Conservation (phyloP, 2,113 vertebrate genomes). For the Motacilla alba region DNA sequence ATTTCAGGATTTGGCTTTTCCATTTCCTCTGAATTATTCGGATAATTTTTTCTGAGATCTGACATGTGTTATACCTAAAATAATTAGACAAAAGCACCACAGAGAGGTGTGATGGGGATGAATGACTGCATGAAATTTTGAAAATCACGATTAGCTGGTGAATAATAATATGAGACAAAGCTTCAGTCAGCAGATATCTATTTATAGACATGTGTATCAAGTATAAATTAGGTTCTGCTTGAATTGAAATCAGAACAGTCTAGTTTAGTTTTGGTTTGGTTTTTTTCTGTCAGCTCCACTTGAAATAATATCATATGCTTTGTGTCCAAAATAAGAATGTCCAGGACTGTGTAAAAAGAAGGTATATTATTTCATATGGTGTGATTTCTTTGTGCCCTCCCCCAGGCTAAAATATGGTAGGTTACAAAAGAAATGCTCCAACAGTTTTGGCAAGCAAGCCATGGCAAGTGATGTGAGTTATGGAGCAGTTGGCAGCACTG, state of each 20-base stretch:
- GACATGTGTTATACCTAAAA: not conserved
- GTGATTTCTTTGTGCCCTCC: not conserved
- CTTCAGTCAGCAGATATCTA: not conserved
- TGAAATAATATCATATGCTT: not conserved
- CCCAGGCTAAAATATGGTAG: not conserved
- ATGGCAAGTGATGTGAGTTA: constrained; percentile 21
- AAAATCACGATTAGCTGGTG: not conserved
- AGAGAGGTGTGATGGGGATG: not conserved
- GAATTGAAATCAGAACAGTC: not conserved
- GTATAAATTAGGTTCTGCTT: not conserved
- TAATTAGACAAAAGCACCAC: not conserved
- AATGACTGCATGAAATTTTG: not conserved
- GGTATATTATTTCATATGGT: not conserved
- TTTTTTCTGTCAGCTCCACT: not conserved
- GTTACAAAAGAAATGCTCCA: constrained; percentile 31
- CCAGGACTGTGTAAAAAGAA: not conserved
- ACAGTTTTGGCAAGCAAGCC: constrained; percentile 26
- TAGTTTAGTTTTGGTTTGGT: not conserved
- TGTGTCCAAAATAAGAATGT: not conserved
- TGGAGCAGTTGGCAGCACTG: not conserved
- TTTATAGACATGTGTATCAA: not conserved
- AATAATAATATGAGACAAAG: not conserved
- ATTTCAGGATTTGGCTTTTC: not conserved
- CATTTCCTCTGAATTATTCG: not conserved
- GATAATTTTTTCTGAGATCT: not conserved